Evolutionary conservation across 2,888 invertebrate species (phyloP).

Genomic region (Choristoneura rosaceana): DNA sequence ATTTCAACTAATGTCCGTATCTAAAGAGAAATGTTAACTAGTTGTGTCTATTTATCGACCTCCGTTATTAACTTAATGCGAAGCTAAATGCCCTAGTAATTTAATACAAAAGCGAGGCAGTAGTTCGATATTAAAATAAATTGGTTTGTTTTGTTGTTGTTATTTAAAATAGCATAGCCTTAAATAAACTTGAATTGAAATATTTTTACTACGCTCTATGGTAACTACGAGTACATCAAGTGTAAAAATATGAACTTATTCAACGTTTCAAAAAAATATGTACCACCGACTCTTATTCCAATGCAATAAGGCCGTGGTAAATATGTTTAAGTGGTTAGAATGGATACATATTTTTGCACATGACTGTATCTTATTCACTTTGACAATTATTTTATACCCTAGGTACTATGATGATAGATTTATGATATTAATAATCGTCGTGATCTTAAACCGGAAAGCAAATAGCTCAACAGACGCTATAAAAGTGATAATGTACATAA

Average conservation of each 20-base stretch:
- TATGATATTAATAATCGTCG: constrained; percentile 41
- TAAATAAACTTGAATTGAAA: not conserved
- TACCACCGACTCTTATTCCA: no score
- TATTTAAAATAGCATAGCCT: not conserved
- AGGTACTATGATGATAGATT: constrained; percentile 45
- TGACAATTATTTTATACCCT: constrained; percentile 9
- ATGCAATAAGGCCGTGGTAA: no score
- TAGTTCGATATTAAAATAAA: not conserved
- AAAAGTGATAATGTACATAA: constrained; percentile 22
- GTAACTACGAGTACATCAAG: no score
- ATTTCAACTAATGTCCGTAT: constrained; percentile 69
- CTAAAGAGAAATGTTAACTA: constrained; percentile 60
- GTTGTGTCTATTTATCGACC: constrained; percentile 56
- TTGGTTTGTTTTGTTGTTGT: not conserved
- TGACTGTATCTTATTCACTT: no score
- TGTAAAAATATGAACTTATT: no score
- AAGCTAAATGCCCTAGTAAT: constrained; percentile 32
- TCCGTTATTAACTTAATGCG: constrained; percentile 43
- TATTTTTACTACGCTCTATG: no score
- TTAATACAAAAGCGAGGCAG: constrained; percentile 7
- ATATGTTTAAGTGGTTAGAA: no score
- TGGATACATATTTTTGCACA: no score
- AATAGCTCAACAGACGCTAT: constrained; percentile 23
- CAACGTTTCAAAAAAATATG: no score
- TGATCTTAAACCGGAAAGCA: constrained; percentile 1